These are phyloP conservation scores for Nymphalis c-album DNA, from an alignment of 2,888 invertebrate genomes.

Conservation along the genomic window DNA sequence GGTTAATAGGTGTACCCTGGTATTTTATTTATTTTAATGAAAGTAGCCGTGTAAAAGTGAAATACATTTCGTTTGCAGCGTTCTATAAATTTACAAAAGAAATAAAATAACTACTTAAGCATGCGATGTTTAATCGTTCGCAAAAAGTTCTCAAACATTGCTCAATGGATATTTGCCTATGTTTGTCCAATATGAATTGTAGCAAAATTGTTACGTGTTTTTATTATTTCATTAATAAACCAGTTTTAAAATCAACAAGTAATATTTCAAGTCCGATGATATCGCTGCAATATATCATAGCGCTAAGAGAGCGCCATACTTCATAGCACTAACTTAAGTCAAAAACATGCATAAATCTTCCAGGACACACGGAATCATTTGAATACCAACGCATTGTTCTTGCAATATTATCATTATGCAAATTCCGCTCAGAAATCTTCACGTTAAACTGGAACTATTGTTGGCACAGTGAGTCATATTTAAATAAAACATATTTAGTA, in stretches of 20 bases:
- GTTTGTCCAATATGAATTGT: too few relatives aligned
- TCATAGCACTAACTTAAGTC: slow-evolving; percentile 19
- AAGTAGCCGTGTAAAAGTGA: slow-evolving; percentile 2
- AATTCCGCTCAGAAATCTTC: neutral
- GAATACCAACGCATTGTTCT: slow-evolving; percentile 21
- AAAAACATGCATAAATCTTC: slow-evolving; percentile 27
- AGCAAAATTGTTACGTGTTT: neutral
- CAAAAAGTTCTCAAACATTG: too few relatives aligned
- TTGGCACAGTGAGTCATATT: neutral
- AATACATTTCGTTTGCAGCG: neutral
- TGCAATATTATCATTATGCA: slow-evolving; percentile 7
- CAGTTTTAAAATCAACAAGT: slow-evolving; percentile 4
- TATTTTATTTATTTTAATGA: slow-evolving; percentile 1
- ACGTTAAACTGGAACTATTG: neutral
- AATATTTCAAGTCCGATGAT: slow-evolving; percentile 22
- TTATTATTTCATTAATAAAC: neutral
- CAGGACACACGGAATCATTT: slow-evolving; percentile 16
- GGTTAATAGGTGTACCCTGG: slow-evolving; percentile 37
- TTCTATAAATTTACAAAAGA: too few relatives aligned
- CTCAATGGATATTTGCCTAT: too few relatives aligned
- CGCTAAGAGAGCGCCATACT: slow-evolving; percentile 16
- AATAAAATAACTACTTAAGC: too few relatives aligned
- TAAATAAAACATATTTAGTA: neutral
- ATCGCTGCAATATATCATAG: slow-evolving; percentile 24
- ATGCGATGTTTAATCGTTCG: too few relatives aligned